These are phyloP conservation scores for Anthrax anthrax DNA, from an alignment of 2,888 invertebrate species.

Conservation along the genomic window DNA sequence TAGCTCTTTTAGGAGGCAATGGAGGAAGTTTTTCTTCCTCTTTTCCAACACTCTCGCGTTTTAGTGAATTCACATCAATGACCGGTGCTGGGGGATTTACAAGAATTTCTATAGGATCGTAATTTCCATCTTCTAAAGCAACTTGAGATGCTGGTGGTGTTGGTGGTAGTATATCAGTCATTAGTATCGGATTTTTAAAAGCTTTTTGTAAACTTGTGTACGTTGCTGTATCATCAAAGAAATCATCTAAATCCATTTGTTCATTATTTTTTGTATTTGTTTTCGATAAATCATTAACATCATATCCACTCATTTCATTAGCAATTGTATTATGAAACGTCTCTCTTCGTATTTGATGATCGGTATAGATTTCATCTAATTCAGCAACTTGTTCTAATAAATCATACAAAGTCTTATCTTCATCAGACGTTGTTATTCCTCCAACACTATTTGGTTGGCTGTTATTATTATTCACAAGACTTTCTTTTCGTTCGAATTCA, in stretches of 20 bases:
- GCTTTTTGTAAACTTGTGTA: constrained; percentile 76
- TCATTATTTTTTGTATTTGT: constrained; percentile 16
- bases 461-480: constrained; percentile 13
- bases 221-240: constrained; percentile 63
- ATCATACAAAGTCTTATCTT: constrained; percentile 53
- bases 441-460: constrained; percentile 1
- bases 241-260: constrained; percentile 42
- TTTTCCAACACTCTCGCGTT: constrained; percentile 38
- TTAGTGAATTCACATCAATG: constrained; percentile 37
- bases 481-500: constrained; percentile 28
- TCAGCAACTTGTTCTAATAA: constrained; percentile 64
- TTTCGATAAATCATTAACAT: constrained; percentile 18
- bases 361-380: constrained; percentile 65
- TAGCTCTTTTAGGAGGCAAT: constrained; percentile 63
- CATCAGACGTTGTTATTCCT: constrained; percentile 22
- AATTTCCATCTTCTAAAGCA: constrained; percentile 33
- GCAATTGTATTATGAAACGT: constrained; percentile 28
- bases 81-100: constrained; percentile 36
- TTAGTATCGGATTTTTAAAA: constrained; percentile 64
- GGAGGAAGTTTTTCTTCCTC: constrained; percentile 57
- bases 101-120: constrained; percentile 31
- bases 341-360: constrained; percentile 48
- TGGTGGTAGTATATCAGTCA: constrained; percentile 42
- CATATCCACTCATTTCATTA: constrained; percentile 22
- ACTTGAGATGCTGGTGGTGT: constrained; percentile 25